phyloP scores from a whole-genome alignment of 2,797 vertebrate species.

The Myiotriccus ornatus region DNA sequence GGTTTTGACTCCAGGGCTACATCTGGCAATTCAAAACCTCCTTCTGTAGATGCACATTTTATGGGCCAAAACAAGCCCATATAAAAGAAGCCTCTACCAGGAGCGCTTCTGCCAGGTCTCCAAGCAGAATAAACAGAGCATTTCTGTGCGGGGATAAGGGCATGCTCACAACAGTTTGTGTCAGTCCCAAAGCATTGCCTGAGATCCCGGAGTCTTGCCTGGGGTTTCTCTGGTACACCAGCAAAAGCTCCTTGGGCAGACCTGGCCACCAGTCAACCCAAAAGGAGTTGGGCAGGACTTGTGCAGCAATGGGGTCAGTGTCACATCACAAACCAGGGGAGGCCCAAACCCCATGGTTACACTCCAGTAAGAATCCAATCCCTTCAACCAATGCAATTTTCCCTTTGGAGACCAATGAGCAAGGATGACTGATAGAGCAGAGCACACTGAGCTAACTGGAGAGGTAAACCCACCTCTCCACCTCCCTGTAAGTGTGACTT shows the following conservation, averaged over 20 bases:
- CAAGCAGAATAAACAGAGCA: not conserved
- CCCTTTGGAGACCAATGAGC: not conserved
- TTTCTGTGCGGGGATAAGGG: not conserved
- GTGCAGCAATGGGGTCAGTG: not conserved
- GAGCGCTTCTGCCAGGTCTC: not conserved
- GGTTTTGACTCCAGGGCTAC: not conserved
- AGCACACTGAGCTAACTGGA: not conserved
- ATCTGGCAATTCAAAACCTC: not conserved
- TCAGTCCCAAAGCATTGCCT: not conserved
- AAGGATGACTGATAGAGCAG: not conserved
- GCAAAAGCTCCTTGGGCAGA: not conserved
- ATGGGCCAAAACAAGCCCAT: conserved; percentile 8
- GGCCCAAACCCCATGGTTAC: no score
- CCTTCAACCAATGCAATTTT: not conserved
- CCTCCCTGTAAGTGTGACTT: not conserved
- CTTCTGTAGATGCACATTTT: not conserved
- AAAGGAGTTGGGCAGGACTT: not conserved
- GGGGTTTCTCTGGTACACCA: not conserved
- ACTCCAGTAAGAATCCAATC: accelerated
- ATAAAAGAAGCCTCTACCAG: not conserved
- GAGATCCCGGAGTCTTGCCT: not conserved
- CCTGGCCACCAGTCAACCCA: not conserved
- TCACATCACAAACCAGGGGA: not conserved
- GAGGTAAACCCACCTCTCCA: not conserved
- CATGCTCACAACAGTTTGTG: not conserved